Evolutionary conservation across 2,797 vertebrate genomes (phyloP), one percentile per base, ranked within the genome.

Genomic region (Leuciscus waleckii): DNA sequence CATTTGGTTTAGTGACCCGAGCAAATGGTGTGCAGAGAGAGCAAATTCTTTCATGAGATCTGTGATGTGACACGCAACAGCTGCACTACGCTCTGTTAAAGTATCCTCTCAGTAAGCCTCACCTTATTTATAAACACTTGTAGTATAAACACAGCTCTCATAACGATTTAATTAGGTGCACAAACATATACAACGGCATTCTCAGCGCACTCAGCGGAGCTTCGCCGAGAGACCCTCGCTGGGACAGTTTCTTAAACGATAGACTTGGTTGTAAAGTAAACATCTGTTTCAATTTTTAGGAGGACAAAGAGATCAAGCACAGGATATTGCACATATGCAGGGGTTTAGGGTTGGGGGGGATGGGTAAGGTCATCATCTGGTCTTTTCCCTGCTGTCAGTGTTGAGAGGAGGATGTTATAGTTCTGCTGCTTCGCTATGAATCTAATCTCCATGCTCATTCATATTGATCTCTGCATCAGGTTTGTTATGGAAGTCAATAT

Each of bases 311-410:
- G 94, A 94, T 95, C 93, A 94, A 92, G 89, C 92, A 93, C 95
- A 94, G 95, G 95, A 95, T 95, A 95, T 95, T 95, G 92, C 93
- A 91, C 94, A 92, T 92, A 93, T 91, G 89, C 90, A 90, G 92
- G 90, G 86, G 87, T 92, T 90, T 90, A 89, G 92, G 89, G 83
- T 87, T 93, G 89, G 17, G 51, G 51, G 90, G 92, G 91, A 83
- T 65, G 89, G 79, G 80, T 65, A 90, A 89, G 43, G 89, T 92
- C 93, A 92, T 93, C 91, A 90, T 90, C 83, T 79, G 75, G 89
- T 91, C 87, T 90, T 89, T 86, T 92, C 90, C 86, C 87, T 76
- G 86, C 88, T 91, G 61, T 81, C 70, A 67, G 51, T 68, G 70
- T 69, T 29, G 43, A 74, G 65, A 65, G 41, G 63, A 81, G 74